phyloP scores from a whole-genome alignment of 2,797 vertebrate species.

The Hylomyscus alleni region DNA sequence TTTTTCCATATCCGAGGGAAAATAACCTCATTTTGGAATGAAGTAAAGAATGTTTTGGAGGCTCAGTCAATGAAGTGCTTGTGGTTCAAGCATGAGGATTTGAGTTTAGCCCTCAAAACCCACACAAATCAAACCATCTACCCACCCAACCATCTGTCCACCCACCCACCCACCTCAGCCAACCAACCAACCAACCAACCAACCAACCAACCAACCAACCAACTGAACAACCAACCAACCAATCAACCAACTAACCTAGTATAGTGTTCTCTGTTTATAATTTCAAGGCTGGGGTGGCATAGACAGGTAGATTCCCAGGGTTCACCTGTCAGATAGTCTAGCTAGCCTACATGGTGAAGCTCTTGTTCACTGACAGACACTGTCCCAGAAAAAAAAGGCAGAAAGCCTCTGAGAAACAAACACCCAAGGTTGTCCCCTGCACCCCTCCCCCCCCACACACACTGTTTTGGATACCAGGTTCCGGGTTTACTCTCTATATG shows the following conservation, averaged over 20 bases:
- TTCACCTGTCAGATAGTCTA: background rate
- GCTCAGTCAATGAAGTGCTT: background rate
- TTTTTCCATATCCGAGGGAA: background rate
- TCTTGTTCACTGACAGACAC: background rate
- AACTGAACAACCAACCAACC: background rate
- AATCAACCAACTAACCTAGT: background rate
- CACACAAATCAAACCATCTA: background rate
- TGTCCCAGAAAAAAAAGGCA: background rate
- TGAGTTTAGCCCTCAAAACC: background rate
- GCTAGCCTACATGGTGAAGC: background rate
- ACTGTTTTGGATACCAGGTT: background rate
- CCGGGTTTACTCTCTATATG: background rate
- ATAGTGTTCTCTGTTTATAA: background rate
- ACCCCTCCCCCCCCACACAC: background rate
- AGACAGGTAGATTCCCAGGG: background rate
- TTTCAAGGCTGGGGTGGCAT: background rate
- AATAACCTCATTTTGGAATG: slow-evolving; percentile 47
- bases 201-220: background rate
- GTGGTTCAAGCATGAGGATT: background rate
- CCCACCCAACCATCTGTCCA: background rate
- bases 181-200: background rate
- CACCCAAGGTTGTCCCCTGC: background rate
- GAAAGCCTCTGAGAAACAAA: background rate
- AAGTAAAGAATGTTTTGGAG: background rate
- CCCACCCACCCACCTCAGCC: background rate